These are phyloP conservation scores for Cryptotermes secundus DNA, from an alignment of 1,140 invertebrate species.

Conservation along the genomic window DNA sequence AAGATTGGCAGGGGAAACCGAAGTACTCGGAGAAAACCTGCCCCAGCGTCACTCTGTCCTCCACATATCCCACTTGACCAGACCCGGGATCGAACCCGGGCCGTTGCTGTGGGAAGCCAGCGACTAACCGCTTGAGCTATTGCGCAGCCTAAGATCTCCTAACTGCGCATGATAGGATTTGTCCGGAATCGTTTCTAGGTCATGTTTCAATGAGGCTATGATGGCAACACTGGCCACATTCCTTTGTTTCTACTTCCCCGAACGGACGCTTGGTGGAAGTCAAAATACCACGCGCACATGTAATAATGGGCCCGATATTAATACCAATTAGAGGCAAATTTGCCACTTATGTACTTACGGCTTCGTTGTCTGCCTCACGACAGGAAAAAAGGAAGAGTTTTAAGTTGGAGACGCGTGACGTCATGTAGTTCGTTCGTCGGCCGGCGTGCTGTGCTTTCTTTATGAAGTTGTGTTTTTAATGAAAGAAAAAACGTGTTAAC, in stretches of 20 bases:
- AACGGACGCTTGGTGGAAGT: slow-evolving; percentile 7
- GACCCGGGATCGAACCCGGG: no score
- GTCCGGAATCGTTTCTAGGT: background rate
- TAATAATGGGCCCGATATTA: slow-evolving; percentile 15
- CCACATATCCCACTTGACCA: no score
- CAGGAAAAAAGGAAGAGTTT: background rate
- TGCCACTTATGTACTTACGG: slow-evolving; percentile 27
- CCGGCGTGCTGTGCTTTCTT: background rate
- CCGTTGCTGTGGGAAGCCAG: no score
- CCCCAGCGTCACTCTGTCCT: no score
- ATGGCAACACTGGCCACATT: background rate
- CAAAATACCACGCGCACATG: slow-evolving; percentile 27
- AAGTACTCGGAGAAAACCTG: no score
- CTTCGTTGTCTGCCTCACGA: background rate
- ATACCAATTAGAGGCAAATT: slow-evolving; percentile 23
- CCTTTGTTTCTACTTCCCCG: background rate
- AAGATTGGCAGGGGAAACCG: no score
- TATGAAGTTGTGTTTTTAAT: background rate
- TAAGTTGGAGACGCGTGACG: background rate
- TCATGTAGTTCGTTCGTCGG: slow-evolving; percentile 8
- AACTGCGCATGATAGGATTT: background rate
- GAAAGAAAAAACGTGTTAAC: background rate
- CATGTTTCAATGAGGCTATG: background rate
- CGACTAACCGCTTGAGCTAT: no score
- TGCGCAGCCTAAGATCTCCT: no score